These are phyloP conservation scores for Eurystomus glaucurus DNA, from an alignment of 2,797 vertebrate genomes.

Conservation along the genomic window DNA sequence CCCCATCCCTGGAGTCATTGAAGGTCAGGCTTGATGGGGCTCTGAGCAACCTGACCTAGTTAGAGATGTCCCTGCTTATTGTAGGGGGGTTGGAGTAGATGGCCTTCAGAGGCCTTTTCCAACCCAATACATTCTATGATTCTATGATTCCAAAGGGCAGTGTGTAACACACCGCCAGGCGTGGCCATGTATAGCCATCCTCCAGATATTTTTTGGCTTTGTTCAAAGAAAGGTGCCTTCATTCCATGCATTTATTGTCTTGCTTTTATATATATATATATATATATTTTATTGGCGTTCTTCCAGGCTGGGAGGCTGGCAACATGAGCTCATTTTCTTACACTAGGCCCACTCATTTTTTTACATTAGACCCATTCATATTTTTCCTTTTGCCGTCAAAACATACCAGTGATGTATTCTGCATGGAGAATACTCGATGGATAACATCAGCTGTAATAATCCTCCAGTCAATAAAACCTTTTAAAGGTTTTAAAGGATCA, in stretches of 20 bases:
- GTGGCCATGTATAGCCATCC: background rate
- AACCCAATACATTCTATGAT: no score
- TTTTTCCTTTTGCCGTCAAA: conserved; percentile 32
- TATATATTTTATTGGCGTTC: background rate
- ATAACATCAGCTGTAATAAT: conserved; percentile 6
- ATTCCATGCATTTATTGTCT: background rate
- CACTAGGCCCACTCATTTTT: background rate
- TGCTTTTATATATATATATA: no score
- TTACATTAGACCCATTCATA: background rate
- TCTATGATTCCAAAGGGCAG: background rate
- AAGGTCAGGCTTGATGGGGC: no score
- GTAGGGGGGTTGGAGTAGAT: no score
- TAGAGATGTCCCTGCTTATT: no score
- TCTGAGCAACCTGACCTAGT: no score
- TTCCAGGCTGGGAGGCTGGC: background rate
- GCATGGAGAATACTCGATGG: background rate
- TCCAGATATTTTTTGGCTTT: background rate
- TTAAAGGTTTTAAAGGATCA: background rate
- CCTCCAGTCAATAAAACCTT: conserved; percentile 53
- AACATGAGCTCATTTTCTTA: background rate
- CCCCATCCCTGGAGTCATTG: no score
- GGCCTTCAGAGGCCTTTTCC: no score
- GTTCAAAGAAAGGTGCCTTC: background rate
- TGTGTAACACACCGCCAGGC: background rate
- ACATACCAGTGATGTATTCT: background rate